Evolutionary conservation across 1,140 invertebrate species (phyloP), one percentile per base, ranked within the genome.

Genomic region (Listronotus oregonensis): DNA sequence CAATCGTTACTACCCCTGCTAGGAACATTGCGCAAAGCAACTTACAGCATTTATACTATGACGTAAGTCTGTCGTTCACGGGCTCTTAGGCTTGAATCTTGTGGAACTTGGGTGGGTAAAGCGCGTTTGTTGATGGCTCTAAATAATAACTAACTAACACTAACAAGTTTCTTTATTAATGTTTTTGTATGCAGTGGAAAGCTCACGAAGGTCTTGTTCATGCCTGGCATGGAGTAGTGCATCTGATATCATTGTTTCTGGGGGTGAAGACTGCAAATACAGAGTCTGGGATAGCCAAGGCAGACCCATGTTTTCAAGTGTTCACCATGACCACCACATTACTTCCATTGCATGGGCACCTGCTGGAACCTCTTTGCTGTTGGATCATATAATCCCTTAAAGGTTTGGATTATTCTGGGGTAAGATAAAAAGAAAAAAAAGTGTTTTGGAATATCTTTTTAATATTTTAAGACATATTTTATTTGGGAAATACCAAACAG

Each of bases 241-340:
- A 50, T 92, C 91, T 70, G 91, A 92, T 71, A 81, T 95, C 0
- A 94, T 99, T 50, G 81, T 97, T 18, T 96, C 96, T 27, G 96
- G 95, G 1, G 93, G 89, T 8, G 97, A 99, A 84, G 97, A 99
- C 81, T 96, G 95, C 73, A 87, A 88, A 69, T 98, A 96, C 66
- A 96, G 97, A 84, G 87, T 89, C 71, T 99, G 97, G 97, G 96
- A 99, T 80, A 81, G 85, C 0, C 93, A 89, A 78, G 96, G 97
- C 2, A 86, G 91, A 68, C 87, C 89, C 75, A 81, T 99, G 59
- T 99, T 90, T 73, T 88, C 85, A 12, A 96, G 94, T 75, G 83
- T 85, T 10, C 80, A 85, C 0, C 90, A 95, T 77, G 92, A 96
- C 69, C 89, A 96, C 80, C 96, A 96, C 6, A 92, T 99, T 50